These are phyloP conservation scores for Desoria tigrina DNA, from an alignment of 2,888 invertebrate genomes.

Conservation along the genomic window DNA sequence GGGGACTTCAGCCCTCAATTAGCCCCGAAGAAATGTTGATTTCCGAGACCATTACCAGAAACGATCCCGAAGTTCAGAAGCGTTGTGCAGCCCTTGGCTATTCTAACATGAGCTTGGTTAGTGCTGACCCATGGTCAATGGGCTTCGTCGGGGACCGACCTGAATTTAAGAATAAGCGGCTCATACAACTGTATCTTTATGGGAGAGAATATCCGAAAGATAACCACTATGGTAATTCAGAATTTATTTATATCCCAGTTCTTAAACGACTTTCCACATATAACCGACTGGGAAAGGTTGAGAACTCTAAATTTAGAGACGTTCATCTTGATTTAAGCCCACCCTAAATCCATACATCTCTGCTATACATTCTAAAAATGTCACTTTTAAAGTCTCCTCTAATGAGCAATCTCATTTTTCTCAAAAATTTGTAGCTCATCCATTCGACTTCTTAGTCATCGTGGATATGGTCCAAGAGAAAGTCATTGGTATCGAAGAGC, in stretches of 20 bases:
- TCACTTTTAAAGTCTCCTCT: too few species aligned
- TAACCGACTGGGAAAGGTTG: too few species aligned
- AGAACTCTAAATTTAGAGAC: too few species aligned
- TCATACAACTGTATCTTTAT: background rate
- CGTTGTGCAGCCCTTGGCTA: slow-evolving; percentile 21
- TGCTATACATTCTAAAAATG: too few species aligned
- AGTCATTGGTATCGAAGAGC: slow-evolving; percentile 31
- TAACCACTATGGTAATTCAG: background rate
- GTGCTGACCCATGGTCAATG: background rate
- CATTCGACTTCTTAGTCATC: slow-evolving; percentile 33
- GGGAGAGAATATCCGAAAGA: background rate
- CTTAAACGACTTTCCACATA: too few species aligned
- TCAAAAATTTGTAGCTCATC: slow-evolving; percentile 35
- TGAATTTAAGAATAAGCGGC: background rate
- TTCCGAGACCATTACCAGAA: slow-evolving; percentile 14
- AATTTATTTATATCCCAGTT: too few species aligned
- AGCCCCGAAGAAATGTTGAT: slow-evolving; percentile 24
- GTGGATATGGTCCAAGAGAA: slow-evolving; percentile 14
- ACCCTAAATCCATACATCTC: too few species aligned
- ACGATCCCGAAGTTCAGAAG: slow-evolving; percentile 16
- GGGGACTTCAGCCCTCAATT: slow-evolving; percentile 1
- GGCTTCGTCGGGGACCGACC: slow-evolving; percentile 22
- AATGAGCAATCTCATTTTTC: too few species aligned
- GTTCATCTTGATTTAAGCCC: too few species aligned
- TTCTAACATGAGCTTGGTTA: background rate